Conservation (phyloP, 2,888 invertebrate genomes). For the Perithous albicinctus region DNA sequence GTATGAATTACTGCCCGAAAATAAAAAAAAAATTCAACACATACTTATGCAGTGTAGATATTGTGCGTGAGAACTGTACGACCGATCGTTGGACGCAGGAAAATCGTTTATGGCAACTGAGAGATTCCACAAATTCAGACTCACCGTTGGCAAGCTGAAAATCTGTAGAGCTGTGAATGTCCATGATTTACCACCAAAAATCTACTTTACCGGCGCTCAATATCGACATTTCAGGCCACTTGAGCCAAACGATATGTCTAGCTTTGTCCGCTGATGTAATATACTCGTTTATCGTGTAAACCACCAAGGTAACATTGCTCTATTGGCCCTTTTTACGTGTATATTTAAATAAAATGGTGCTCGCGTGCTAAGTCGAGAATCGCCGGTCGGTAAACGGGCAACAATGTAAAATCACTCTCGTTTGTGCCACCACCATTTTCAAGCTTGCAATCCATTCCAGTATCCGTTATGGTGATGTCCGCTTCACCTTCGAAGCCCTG, state of each 20-base stretch:
- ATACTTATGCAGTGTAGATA: neutral
- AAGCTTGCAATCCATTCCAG: constrained; percentile 18
- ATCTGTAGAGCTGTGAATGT: neutral
- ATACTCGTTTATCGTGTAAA: neutral
- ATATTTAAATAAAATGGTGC: constrained; percentile 6
- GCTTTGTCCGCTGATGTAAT: neutral
- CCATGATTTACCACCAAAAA: constrained; percentile 2
- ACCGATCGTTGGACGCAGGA: constrained; percentile 6
- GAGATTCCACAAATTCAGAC: neutral
- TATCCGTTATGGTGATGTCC: constrained; percentile 8
- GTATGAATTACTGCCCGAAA: too few species aligned
- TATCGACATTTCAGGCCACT: constrained; percentile 5
- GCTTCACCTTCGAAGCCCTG: constrained; percentile 12
- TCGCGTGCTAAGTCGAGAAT: neutral
- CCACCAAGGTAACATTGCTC: neutral
- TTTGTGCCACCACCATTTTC: neutral
- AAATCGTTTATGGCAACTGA: neutral
- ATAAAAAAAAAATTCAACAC: too few species aligned
- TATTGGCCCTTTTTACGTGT: neutral
- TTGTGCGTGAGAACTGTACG: neutral
- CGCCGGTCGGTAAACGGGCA: neutral
- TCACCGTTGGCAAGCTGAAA: constrained; percentile 23
- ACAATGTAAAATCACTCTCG: constrained; percentile 4
- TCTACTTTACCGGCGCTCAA: constrained; percentile 45
- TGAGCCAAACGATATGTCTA: neutral